Evolutionary conservation across 2,888 invertebrate species (phyloP).

Genomic region (Tenthredo amoena): DNA sequence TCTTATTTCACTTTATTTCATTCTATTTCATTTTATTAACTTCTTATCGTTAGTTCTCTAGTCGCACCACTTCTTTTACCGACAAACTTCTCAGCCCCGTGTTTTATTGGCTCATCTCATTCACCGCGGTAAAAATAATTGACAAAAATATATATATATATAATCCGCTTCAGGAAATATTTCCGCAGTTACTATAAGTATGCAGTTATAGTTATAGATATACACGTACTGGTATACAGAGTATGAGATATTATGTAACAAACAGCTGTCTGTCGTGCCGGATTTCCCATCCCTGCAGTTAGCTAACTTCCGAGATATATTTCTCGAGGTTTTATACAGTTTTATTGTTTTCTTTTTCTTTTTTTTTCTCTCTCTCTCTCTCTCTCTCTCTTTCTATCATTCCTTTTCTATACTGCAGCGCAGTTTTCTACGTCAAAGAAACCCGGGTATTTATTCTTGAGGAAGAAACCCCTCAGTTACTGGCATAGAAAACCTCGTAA

Average conservation of each 20-base stretch:
- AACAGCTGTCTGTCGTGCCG: constrained; percentile 18
- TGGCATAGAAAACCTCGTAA: background rate
- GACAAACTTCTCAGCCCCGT: background rate
- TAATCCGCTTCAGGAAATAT: background rate
- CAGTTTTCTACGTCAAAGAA: background rate
- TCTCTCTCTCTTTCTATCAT: background rate
- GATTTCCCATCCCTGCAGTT: background rate
- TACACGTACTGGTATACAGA: background rate
- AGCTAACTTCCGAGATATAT: background rate
- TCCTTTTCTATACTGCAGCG: background rate
- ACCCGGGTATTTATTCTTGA: background rate
- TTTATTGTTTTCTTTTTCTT: background rate
- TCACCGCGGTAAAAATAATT: constrained; percentile 67
- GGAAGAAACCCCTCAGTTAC: background rate
- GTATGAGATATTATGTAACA: background rate
- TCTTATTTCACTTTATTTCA: background rate
- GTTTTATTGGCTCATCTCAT: constrained; percentile 66
- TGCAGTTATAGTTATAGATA: background rate
- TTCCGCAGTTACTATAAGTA: background rate
- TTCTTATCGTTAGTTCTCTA: background rate
- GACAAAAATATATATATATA: constrained; percentile 44
- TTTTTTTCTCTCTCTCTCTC: too few relatives aligned
- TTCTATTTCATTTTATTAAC: background rate
- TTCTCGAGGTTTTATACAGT: background rate
- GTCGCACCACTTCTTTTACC: background rate